Evolutionary conservation across 37 sponge, comb jelly and placozoan species (phyloP).

Genomic region (Theonella swinhoei): DNA sequence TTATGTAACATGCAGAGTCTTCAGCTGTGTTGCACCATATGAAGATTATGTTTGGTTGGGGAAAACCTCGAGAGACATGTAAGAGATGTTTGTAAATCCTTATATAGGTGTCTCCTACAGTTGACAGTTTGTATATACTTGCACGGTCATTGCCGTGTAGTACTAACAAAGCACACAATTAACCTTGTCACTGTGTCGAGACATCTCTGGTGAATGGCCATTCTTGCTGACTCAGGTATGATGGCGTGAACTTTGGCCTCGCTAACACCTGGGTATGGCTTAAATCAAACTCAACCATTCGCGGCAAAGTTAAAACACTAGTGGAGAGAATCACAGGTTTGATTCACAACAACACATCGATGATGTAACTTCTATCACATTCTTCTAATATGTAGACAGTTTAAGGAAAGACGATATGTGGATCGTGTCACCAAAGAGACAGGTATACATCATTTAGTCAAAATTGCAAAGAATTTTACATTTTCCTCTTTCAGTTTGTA

Average conservation of each 20-base stretch:
- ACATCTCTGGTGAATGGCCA: background rate
- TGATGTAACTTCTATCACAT: background rate
- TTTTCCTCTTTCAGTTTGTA: conserved; percentile 20
- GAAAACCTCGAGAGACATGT: conserved; percentile 58
- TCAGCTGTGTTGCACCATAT: conserved; percentile 26
- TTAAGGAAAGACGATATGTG: conserved; percentile 50
- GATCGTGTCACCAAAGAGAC: conserved; percentile 51
- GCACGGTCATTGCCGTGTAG: too few relatives aligned
- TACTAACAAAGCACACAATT: too few relatives aligned
- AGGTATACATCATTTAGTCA: background rate
- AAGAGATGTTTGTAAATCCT: background rate
- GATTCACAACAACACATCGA: conserved; percentile 2
- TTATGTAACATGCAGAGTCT: conserved; percentile 11
- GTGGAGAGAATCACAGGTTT: conserved; percentile 17
- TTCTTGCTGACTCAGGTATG: conserved; percentile 20
- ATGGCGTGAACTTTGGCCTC: conserved; percentile 56
- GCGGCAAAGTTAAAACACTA: conserved; percentile 5
- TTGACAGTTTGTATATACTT: too few relatives aligned
- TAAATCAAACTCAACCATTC: background rate
- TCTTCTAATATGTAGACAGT: conserved; percentile 4
- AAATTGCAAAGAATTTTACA: background rate
- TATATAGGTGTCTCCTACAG: too few relatives aligned
- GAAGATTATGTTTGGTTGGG: conserved; percentile 62
- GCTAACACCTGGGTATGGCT: conserved; percentile 38
- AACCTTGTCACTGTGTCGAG: background rate